Evolutionary conservation across 2,113 vertebrate genomes (phyloP).

Genomic region (Limnothrissa miodon): DNA sequence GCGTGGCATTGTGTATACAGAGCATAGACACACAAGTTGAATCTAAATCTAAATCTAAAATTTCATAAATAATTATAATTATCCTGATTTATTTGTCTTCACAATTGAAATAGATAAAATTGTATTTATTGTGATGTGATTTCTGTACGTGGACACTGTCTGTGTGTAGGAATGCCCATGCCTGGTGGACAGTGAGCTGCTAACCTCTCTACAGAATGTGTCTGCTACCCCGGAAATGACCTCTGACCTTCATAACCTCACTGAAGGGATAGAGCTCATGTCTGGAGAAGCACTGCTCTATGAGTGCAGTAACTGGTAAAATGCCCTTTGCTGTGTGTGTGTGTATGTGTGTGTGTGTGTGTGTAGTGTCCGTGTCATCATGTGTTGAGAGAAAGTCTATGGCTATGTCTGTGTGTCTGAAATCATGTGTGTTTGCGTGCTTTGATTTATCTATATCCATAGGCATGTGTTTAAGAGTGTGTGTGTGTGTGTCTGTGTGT

Average conservation of each 20-base stretch:
- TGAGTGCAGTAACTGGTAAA: slow-evolving; percentile 80
- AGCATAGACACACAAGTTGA: not conserved
- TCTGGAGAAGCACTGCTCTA: slow-evolving; percentile 65
- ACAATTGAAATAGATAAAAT: not conserved
- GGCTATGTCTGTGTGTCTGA: not conserved
- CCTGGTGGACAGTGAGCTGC: slow-evolving; percentile 62
- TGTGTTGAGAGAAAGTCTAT: not conserved
- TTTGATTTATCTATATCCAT: not conserved
- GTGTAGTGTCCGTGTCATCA: not conserved
- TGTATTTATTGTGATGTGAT: not conserved
- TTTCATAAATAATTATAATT: not conserved
- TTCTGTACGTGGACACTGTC: slow-evolving; percentile 10
- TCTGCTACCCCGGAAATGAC: slow-evolving; percentile 30
- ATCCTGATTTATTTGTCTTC: not conserved
- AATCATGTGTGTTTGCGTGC: no score
- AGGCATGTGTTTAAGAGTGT: not conserved
- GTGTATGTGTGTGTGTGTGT: not conserved
- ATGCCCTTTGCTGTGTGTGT: not conserved
- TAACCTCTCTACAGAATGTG: slow-evolving; percentile 61
- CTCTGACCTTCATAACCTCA: slow-evolving; percentile 53
- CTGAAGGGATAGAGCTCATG: slow-evolving; percentile 70
- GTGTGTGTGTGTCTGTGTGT: not conserved
- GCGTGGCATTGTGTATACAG: not conserved
- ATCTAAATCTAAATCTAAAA: no score
- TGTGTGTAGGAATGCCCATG: slow-evolving; percentile 81